Base-by-base conservation (phyloP, 2,888 invertebrate species). In the Chrysolina oricalcia region DNA sequence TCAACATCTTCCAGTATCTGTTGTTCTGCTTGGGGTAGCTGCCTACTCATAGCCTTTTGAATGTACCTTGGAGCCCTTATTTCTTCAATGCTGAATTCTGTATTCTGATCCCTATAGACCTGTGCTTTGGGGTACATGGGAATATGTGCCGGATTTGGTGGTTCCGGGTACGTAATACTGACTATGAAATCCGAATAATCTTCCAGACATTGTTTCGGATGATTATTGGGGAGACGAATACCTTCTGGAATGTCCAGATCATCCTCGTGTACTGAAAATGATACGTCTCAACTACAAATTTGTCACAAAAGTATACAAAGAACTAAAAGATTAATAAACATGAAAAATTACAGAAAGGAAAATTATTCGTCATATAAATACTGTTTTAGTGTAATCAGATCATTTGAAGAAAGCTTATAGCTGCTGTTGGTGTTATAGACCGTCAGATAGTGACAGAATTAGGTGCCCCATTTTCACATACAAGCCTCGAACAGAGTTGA, bases 21-120 rank as follows among this genome's bases (percentile, higher is more conserved):
- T 21, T 72, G 72, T 46, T 72, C 43, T 17, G 21, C 46, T n/a
- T 27, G 15, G 3, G 65, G 72, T 40, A 56, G 43, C 27, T 50
- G 68, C 53, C 68, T 53, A 6, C 40, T 77, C 70, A 50, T 75
- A 27, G 72, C 85, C 86, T 89, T 89, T 67, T 83, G 83, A 86
- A 87, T 88, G 86, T 92, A 93, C 85, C 90, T 90, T 81, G 90
- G 89, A 75, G 93, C 92, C 83, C 93, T 90, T 80, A 96, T 90
- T 90, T 96, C 95, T 89, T 96, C 96, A 89, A 95, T 92, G 86
- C 94, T 94, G 88, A 91, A 93, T 89, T 96, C 96, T 79, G 90
- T 90, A 78, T 92, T 91, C 2, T 83, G 82, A 82, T 91, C 91
- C 74, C 87, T 86, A 84, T 93, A 93, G 17, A 93, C 93, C 89